A percentile compares a stretch with the other conserved stretches of the same genome.
phyloP scores from a whole-genome alignment of 2,797 vertebrate genomes.

The Oreochromis mossambicus region DNA sequence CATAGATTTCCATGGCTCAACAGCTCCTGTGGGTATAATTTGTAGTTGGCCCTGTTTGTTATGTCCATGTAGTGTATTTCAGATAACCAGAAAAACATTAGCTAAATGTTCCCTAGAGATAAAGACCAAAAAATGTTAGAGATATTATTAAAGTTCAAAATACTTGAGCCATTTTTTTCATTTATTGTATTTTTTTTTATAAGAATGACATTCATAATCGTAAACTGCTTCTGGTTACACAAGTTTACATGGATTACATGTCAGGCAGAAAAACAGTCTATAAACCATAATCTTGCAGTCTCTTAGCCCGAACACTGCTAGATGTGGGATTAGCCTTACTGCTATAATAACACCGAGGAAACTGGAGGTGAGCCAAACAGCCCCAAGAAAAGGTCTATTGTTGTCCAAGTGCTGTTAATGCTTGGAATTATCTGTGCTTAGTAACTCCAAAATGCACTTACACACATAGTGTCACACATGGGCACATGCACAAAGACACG shows the following conservation, averaged over 20 bases:
- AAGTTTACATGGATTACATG: background rate
- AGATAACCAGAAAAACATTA: background rate
- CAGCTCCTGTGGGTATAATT: background rate
- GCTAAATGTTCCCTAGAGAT: rapidly evolving
- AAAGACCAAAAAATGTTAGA: background rate
- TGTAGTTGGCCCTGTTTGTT: rapidly evolving
- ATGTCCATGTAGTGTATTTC: background rate
- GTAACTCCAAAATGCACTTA: slow-evolving; percentile 43
- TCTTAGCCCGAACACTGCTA: slow-evolving; percentile 28
- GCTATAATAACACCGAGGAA: slow-evolving; percentile 65
- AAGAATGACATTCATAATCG: background rate
- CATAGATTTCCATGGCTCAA: background rate
- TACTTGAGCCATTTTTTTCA: background rate
- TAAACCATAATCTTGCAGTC: slow-evolving; percentile 46
- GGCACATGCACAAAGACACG: slow-evolving; percentile 15
- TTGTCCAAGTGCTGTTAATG: slow-evolving; percentile 64
- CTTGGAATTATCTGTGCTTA: slow-evolving; percentile 61
- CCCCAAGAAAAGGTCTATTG: slow-evolving; percentile 67
- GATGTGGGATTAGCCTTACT: slow-evolving; percentile 62
- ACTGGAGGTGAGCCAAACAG: slow-evolving; percentile 44
- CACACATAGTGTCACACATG: background rate
- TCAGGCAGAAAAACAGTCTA: background rate
- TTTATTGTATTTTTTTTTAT: background rate
- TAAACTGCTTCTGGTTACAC: background rate
- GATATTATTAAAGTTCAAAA: background rate